phyloP scores from a whole-genome alignment of 1,140 invertebrate genomes.

The Arctopsyche grandis region DNA sequence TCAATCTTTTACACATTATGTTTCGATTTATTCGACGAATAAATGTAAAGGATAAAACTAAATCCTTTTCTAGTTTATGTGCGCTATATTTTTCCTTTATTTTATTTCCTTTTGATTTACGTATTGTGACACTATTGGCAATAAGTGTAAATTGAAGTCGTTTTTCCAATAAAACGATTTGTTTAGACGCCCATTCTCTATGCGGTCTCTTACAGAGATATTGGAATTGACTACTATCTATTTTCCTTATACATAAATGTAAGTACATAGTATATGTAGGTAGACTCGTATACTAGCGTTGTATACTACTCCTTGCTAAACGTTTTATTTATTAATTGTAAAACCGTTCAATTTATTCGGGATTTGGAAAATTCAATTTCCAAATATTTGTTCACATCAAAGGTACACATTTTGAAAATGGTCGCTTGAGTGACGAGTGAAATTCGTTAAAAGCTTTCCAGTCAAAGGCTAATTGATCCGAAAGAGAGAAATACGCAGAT shows the following conservation, averaged over 20 bases:
- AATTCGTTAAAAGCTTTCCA: constrained; percentile 16
- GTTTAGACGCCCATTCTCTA: neutral
- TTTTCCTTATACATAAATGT: no score
- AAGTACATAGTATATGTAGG: no score
- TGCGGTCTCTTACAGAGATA: neutral
- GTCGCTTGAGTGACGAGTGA: neutral
- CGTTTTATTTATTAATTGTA: no score
- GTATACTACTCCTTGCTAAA: no score
- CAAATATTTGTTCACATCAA: neutral
- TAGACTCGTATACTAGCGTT: no score
- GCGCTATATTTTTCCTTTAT: no score
- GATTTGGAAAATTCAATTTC: no score
- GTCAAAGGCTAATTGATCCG: constrained; percentile 23
- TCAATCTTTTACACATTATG: no score
- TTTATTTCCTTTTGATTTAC: constrained; percentile 33
- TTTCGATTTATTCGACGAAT: no score
- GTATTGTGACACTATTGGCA: constrained; percentile 22
- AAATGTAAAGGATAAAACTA: no score
- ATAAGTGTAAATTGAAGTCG: constrained; percentile 30
- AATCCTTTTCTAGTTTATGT: no score
- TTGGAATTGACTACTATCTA: neutral
- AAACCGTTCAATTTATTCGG: no score
- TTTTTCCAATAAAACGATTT: constrained; percentile 20
- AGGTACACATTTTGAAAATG: neutral
- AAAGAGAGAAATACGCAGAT: neutral